Base-by-base conservation (phyloP, 2,797 vertebrate species). In the Netta rufina region DNA sequence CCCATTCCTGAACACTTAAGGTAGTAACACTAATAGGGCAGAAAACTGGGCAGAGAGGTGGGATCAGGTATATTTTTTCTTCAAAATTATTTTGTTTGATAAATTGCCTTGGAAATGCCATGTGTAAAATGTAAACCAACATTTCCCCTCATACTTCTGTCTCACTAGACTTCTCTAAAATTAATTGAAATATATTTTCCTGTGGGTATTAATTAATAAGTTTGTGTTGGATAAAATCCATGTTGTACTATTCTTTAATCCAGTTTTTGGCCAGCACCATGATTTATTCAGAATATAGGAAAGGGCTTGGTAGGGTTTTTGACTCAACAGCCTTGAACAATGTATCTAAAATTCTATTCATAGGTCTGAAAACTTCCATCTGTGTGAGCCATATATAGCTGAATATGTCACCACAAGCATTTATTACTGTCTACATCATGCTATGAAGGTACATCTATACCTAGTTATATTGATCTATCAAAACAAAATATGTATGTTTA, bases 61-160 rank as follows among this genome's bases (percentile, higher is more conserved):
- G n/a, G 39, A 90, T 91, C 56, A 69, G 57, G 67, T 47, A 80
- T 33, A 13, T 19, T 13, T 38, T 75, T 87, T 91, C 72, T 92
- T 92, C 38, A 85, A 70, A 96, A 87, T 56, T 13, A 80, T 66
- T 90, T 94, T 10, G 61, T 93, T 62, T 84, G 41, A 85, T 89
- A 84, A 27, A 61, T 81, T 87, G 70, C 51, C 33, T 90, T 95
- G 74, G 61, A 94, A 96, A 96, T 84, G 72, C 51, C 77, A 95
- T 95, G 95, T 47, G 57, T 39, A 54, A 94, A 95, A 91, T 87
- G 91, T 84, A 79, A 95, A 96, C 76, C 57, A 49, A 66, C 57
- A 13, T 74, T 90, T 75, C 74, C 84, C 75, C 69, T 95, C 79
- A 71, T 88, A 53, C 64, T 33, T 69, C 6, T 74, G 73, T 80